Base-by-base conservation (phyloP, 2,797 vertebrate species). In the Gorsachius magnificus region DNA sequence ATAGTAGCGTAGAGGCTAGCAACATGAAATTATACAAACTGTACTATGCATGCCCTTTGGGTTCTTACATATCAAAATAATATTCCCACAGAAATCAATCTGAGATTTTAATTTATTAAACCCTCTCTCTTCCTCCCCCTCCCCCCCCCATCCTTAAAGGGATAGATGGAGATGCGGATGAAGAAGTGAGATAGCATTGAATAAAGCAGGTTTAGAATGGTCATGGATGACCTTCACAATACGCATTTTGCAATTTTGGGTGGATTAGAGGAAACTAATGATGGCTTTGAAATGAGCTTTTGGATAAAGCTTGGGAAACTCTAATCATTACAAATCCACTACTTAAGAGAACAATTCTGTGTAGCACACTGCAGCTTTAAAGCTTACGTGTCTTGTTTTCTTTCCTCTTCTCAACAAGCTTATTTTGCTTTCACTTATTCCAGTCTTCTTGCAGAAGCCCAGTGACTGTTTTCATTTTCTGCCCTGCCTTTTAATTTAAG, bases 261-360 rank as follows among this genome's bases (percentile, higher is more conserved):
- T 97, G 94, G 97, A 98, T 98, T 98, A 98, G 92, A 96, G 96
- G 81, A 91, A 97, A 98, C 96, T 97, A 97, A 97, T 97, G 96
- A 98, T 83, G 95, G 97, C 97, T 98, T 97, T 96, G 94, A 98
- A 98, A 98, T 96, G 64, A 97, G 97, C 97, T 98, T 98, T 98
- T 95, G 95, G 97, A 97, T 98, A 98, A 98, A 97, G 96, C 97
- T 93, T 86, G 95, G 85, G 89, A 96, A 97, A 97, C 95, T 94
- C 95, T 98, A 98, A 98, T 98, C 97, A 96, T 96, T 94, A 97
- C 93, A 98, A 98, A 98, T 98, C 98, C 97, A 96, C 90, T 97
- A 91, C 96, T 97, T 97, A 97, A 76, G 84, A 92, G 97, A 95
- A 95, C 95, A 92, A 93, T 95, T 95, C 96, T 14, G 60, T 74